Percentiles rank a stretch among this genome's conserved stretches.
phyloP scores from a whole-genome alignment of 2,113 vertebrate genomes.

The Hydropotes inermis region DNA sequence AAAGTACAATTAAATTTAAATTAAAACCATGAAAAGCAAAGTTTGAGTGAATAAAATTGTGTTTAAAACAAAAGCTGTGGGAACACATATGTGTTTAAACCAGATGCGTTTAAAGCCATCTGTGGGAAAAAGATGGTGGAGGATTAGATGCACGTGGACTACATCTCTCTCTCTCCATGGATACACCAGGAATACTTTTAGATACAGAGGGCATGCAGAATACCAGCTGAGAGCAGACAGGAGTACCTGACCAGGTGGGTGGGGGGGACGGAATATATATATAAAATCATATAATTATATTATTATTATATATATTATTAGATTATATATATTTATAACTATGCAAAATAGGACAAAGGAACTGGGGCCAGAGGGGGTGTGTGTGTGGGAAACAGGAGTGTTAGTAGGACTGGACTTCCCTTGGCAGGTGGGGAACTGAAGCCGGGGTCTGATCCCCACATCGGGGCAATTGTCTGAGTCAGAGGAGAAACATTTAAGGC shows the following conservation, averaged over 20 bases:
- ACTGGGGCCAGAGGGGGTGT: neutral
- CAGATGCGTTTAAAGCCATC: neutral
- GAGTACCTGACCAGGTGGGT: neutral
- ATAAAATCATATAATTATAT: too few species aligned
- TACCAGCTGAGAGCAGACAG: neutral
- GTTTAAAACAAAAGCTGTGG: neutral
- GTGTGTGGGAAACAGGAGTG: neutral
- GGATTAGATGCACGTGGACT: accelerated
- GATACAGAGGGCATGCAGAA: neutral
- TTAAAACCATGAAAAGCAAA: neutral
- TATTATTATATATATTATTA: neutral
- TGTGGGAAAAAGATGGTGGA: neutral
- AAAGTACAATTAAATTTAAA: neutral
- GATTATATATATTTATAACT: neutral
- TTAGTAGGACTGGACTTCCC: neutral
- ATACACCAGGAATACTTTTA: neutral
- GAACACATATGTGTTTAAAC: too few species aligned
- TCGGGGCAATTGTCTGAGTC: neutral
- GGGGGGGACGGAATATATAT: neutral
- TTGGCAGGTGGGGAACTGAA: neutral
- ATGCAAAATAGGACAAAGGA: neutral
- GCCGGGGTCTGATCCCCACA: neutral
- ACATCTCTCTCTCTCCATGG: neutral
- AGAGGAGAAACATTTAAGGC: neutral
- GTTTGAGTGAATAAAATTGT: neutral